Evolutionary conservation across 2,113 vertebrate genomes (phyloP).

Genomic region (Callipepla squamata): DNA sequence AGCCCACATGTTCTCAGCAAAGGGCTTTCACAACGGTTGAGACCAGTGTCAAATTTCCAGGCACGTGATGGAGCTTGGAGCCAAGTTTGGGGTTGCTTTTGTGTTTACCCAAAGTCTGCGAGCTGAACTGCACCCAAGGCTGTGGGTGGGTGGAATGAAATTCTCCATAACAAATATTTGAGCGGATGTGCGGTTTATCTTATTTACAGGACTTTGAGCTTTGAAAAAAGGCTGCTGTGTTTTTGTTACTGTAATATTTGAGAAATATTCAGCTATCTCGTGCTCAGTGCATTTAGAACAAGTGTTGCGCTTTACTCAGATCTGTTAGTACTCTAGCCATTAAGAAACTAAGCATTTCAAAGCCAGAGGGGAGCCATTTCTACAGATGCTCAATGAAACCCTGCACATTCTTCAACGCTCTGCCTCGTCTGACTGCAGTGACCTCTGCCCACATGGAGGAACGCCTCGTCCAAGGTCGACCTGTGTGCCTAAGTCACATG

Average conservation of each 20-base stretch:
- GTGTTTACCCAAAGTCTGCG: conserved; percentile 26
- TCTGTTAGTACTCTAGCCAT: neutral
- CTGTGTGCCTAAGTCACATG: neutral
- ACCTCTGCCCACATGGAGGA: neutral
- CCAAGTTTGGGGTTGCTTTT: conserved; percentile 37
- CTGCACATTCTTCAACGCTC: neutral
- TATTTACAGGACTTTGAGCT: conserved; percentile 37
- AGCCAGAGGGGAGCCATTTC: neutral
- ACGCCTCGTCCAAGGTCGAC: neutral
- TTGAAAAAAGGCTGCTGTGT: neutral
- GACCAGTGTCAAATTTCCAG: conserved; percentile 29
- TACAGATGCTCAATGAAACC: neutral
- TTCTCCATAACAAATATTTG: conserved; percentile 40
- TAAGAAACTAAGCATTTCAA: neutral
- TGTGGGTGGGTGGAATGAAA: neutral
- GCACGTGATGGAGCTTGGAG: neutral
- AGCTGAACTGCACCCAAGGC: neutral
- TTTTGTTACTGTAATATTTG: neutral
- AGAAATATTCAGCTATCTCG: neutral
- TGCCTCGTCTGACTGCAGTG: neutral
- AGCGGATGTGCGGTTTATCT: neutral
- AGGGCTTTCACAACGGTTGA: neutral
- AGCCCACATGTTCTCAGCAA: conserved; percentile 31
- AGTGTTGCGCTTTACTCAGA: neutral
- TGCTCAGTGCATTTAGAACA: neutral